Percentiles rank a stretch among this genome's conserved stretches.
phyloP scores from a whole-genome alignment of 2,888 invertebrate genomes.

The Geotrupes spiniger region DNA sequence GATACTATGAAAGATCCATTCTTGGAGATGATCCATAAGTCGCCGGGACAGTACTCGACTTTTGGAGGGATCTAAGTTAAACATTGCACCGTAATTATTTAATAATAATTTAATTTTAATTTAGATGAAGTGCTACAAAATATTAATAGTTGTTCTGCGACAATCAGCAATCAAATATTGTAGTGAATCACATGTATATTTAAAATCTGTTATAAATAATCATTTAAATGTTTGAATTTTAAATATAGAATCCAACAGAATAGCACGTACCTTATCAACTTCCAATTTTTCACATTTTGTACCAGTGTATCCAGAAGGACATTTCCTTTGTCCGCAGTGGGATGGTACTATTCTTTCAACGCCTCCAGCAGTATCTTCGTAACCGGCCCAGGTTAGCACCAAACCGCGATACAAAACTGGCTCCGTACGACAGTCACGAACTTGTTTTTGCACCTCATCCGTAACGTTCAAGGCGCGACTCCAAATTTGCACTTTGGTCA shows the following conservation, averaged over 20 bases:
- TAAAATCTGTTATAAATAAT: too few relatives aligned
- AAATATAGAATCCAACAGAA: too few relatives aligned
- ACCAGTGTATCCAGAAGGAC: slow-evolving; percentile 85
- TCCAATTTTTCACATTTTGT: slow-evolving; percentile 79
- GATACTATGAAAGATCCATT: slow-evolving; percentile 87
- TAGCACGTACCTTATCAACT: slow-evolving; percentile 73
- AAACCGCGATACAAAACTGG: slow-evolving; percentile 85
- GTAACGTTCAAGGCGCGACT: slow-evolving; percentile 86
- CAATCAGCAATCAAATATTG: too few relatives aligned
- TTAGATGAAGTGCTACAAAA: not conserved
- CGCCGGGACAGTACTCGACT: slow-evolving; percentile 88
- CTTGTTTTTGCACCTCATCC: slow-evolving; percentile 90
- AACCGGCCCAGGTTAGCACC: slow-evolving; percentile 90
- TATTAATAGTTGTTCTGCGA: too few relatives aligned
- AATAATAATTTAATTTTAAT: slow-evolving; percentile 7
- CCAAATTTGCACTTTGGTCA: slow-evolving; percentile 95
- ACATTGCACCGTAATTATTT: slow-evolving; percentile 12
- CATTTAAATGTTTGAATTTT: too few relatives aligned
- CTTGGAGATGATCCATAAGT: slow-evolving; percentile 90
- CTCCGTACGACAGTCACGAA: slow-evolving; percentile 87
- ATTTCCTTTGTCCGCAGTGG: slow-evolving; percentile 85
- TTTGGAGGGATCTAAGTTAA: slow-evolving; percentile 68
- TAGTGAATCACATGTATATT: too few relatives aligned
- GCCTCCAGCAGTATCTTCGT: slow-evolving; percentile 83
- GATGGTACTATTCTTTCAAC: slow-evolving; percentile 90